Base-by-base conservation (phyloP, 2,797 vertebrate genomes). In the Orestias chungarensis region DNA sequence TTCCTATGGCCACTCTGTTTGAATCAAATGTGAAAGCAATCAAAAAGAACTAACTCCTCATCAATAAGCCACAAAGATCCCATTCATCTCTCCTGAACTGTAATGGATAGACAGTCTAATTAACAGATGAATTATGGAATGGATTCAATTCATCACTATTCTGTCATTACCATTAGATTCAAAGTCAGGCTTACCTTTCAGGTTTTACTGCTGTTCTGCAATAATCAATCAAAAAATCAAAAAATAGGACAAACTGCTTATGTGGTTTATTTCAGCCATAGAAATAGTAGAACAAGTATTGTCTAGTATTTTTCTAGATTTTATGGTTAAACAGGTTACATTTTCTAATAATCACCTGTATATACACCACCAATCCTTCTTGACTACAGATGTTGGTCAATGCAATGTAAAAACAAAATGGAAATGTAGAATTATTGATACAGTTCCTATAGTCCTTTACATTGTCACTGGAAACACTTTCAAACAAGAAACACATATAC, bases 111-210 rank as follows among this genome's bases (percentile, higher is more conserved):
- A 91, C 86, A n/a, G 76, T 90, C 88, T 93, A 93, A 93, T 93
- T 93, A 93, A 91, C 90, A 82, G 82, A 92, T 91, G 79, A 92
- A 93, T 93, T 92, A 92, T 92, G 84, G 81, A 93, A 90, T 89
- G 83, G 86, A 86, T 85, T 89, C 82, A 87, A 92, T 93, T 92
- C 82, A 92, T 93, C 91, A 92, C 81, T 47, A 73, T 61, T 73
- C 82, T 89, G 88, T 89, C 88, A 83, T 76, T 79, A 80, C 82
- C 79, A 72, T 89, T 90, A 87, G 85, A 87, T 86, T 87, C 87
- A 70, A 74, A 80, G 81, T 67, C 76, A 40, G 70, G 74, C 79
- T 81, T 74, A 68, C 86, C 86, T 87, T 87, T 87, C 81, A 40
- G 83, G 84, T 80, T 88, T 82, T 25, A 1, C 78, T 72, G 66